Evolutionary conservation across 2,113 vertebrate genomes (phyloP).

Genomic region (Vanacampus margaritifer): DNA sequence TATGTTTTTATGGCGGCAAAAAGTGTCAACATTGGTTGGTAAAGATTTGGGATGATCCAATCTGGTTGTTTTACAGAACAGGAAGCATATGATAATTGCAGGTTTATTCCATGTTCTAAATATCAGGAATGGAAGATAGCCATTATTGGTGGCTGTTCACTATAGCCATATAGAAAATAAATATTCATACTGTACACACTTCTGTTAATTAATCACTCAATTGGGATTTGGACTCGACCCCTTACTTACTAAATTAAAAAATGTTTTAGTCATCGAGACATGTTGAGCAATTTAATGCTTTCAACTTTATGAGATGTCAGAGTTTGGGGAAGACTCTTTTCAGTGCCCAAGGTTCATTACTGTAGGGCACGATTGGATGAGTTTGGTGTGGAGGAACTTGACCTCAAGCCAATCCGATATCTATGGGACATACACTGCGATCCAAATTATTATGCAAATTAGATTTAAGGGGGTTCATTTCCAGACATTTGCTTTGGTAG

Average conservation of each 20-base stretch:
- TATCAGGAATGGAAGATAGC: conserved; percentile 10
- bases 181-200: not conserved
- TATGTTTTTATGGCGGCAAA: conserved; percentile 25
- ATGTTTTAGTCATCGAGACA: not conserved
- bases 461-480: no score
- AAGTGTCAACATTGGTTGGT: conserved; percentile 31
- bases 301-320: no score
- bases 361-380: no score
- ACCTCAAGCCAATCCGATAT: no score
- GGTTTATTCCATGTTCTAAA: conserved; percentile 23
- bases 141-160: conserved; percentile 10
- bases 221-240: not conserved
- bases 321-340: no score
- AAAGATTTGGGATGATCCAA: conserved; percentile 22
- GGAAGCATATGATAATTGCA: conserved; percentile 8
- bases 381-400: no score
- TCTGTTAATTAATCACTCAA: not conserved
- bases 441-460: no score
- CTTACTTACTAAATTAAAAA: not conserved
- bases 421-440: no score
- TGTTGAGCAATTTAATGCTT: not conserved
- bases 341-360: no score
- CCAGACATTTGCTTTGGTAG: no score
- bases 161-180: no score
- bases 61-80: conserved; percentile 11